Base-by-base conservation (phyloP, 2,888 invertebrate species). In the Pseudococcus viburni region DNA sequence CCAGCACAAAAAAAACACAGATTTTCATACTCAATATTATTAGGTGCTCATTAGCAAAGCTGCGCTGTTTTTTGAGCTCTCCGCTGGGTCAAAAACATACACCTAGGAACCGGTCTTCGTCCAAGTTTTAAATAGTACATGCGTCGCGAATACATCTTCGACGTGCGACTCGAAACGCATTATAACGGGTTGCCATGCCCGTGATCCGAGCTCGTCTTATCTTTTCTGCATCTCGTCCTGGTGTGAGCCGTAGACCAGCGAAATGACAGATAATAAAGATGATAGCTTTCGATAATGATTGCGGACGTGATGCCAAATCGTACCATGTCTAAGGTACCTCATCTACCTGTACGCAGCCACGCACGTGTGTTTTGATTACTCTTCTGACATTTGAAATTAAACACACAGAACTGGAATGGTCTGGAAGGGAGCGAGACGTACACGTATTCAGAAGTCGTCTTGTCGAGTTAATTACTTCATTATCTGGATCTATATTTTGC, bases 1-100 rank as follows among this genome's bases (percentile, higher is more conserved):
- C 19, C 59, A 19, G 6, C 19, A 59, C 77, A 33, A 33, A 33
- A 33, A n/a, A 33, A 33, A 26, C 15, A 7, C 33, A 39, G 46
- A 84, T 33, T 84, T 84, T 84, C 33, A 59, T 85, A 85, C 33
- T 11, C 26, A 33, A 12, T 86, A 86, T 68, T 86, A 86, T 86
- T 59, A 86, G 68, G 68, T 86, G 86, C 86, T 86, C 86, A 86
- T 86, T 86, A 86, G 64, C 86, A 19, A 39, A 84, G 46, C 17
- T 59, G 59, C 19, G 59, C 22, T n/a, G 77, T 77, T 77, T 64
- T 64, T 64, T 22, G 64, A 64, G 64, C 4, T 22, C 8, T 19
- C 59, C 19, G 59, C 19, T 59, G 26, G 26, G 26, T 33, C 26
- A 33, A 33, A 33, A 33, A 33, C 26, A 33, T 33, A 33, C 26